Evolutionary conservation across 2,888 invertebrate species (phyloP), one percentile per base, ranked within the genome.

Genomic region (Meloe dianella): DNA sequence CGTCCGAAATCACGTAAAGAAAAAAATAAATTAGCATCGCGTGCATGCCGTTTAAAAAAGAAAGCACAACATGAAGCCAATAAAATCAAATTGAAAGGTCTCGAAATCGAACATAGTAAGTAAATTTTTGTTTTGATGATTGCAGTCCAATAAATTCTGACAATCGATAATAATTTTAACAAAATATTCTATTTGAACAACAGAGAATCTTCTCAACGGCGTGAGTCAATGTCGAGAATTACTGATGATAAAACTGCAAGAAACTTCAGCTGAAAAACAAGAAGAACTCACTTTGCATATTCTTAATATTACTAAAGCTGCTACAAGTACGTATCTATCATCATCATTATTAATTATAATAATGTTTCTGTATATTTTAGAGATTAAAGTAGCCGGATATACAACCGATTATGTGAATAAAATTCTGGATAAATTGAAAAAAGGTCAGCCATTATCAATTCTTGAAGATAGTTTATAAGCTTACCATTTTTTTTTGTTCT

Each of bases 11-110:
- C 96, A n/a, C 89, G 97, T 64, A 97, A 97, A 84, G 98, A 98
- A 84, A 98, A 98, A 83, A 98, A 98, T 83, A 98, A 98, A 85
- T 86, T 98, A 64, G 98, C 98, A 10, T 98, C 98, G 0, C 90
- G 98, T 70, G 98, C 97, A 35, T 98, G 98, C 82, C 90, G 98
- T 38, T 87, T 98, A 79, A 98, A 98, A 89, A 98, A 98, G 85
- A 98, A 98, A 85, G 98, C 98, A 5, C 98, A 98, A 81, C 98
- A 98, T 83, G 98, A 98, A 85, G 98, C 98, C 2, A 98, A 98
- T 82, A 98, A 98, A 85, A 90, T 98, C 64, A 98, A 98, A 85
- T 85, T 98, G 2, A 94, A 90, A 81, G 98, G 98, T 41, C 87
- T 98, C 75, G 96, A 97, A 84, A 89, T 90, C 78, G 98, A 98